Base-by-base conservation (phyloP, 1,140 invertebrate genomes). In the Ladona fulva region DNA sequence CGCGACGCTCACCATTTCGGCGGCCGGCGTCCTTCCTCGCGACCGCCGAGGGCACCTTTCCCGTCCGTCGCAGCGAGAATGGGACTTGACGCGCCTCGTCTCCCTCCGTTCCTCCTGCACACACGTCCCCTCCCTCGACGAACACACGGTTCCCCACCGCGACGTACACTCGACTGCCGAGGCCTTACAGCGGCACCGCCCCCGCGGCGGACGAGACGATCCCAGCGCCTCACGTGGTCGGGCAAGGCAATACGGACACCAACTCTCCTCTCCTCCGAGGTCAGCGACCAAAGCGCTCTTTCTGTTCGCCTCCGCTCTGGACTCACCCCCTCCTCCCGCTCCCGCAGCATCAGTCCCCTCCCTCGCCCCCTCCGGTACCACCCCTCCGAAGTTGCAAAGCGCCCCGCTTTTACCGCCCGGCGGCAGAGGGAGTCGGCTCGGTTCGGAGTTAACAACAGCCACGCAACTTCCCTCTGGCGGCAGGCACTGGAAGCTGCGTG, bases 211-310 rank as follows among this genome's bases (percentile, higher is more conserved):
- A 24, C 73, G 25, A 66, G 77, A 11, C 25, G 78, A 78, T 77
- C 24, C 25, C 37, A 80, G 77, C 79, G 80, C 78, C 42, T 76
- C 78, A 77, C 44, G 78, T 76, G 80, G 78, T 24, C 52, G 52
- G 76, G 74, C 14, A 12, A 66, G 52, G 52, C 52, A 66, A 66
- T 66, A 66, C 52, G 52, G 52, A 66, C 52, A 66, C 52, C 52
- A 66, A 66, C 74, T 75, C 44, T 59, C 25, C 77, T 74, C 25
- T 42, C 73, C 66, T 42, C 75, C 24, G 76, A 79, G 78, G 80
- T 81, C 80, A 78, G 25, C 74, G 79, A 76, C 77, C 77, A 76
- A 42, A 29, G 42, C 25, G 25, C 12, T 76, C 25, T 29, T 42
- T 76, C 25, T 76, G 25, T 12, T 37, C 25, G 75, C n/a, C 24